These are phyloP conservation scores for Gymnobelideus leadbeateri DNA, from an alignment of 2,113 vertebrate species.

Conservation along the genomic window DNA sequence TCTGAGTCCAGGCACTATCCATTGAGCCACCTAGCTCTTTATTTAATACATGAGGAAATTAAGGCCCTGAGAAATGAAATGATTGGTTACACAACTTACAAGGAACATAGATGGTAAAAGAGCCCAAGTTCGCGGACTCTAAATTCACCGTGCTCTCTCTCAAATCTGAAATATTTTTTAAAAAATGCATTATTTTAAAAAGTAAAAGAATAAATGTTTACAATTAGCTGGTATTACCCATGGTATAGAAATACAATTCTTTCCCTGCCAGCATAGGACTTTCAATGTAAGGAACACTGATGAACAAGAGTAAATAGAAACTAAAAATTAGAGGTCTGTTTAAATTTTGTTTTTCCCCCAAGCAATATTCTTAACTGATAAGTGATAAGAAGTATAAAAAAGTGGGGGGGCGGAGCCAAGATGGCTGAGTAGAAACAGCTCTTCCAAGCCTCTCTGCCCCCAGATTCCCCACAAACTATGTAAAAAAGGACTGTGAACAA, in stretches of 20 bases:
- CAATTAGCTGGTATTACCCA: not conserved
- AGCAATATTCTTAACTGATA: constrained; percentile 74
- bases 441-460: no score
- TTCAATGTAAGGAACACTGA: not conserved
- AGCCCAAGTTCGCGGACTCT: not conserved
- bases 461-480: no score
- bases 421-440: no score
- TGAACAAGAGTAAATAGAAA: constrained; percentile 30
- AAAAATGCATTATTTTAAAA: constrained; percentile 3
- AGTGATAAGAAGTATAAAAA: constrained; percentile 74
- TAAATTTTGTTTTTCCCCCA: constrained; percentile 21
- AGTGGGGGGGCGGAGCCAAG: no score
- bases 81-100: not conserved
- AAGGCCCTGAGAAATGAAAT: not conserved
- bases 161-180: not conserved
- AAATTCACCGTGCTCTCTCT: not conserved
- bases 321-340: not conserved
- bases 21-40: not conserved
- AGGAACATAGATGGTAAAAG: not conserved
- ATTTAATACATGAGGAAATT: not conserved
- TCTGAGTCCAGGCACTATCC: not conserved
- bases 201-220: not conserved
- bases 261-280: not conserved
- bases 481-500: no score
- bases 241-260: constrained; percentile 6